phyloP scores from a whole-genome alignment of 2,888 invertebrate species.

The Rhaphigaster nebulosa region DNA sequence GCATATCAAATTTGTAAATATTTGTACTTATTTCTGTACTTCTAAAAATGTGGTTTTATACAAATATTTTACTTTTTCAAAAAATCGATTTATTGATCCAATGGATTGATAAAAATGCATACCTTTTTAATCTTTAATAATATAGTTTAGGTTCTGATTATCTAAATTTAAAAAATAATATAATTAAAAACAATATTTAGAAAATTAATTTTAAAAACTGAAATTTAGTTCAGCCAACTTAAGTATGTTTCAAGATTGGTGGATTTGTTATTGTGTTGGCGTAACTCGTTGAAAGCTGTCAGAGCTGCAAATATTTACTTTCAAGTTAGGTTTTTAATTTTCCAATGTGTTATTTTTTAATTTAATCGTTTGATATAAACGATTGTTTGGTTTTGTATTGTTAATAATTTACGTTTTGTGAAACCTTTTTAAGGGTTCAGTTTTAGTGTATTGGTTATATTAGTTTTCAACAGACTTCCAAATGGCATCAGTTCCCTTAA shows the following conservation, averaged over 20 bases:
- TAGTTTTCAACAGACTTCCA: background rate
- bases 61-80: too few species aligned
- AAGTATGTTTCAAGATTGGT: background rate
- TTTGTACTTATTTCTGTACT: background rate
- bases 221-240: background rate
- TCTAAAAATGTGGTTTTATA: background rate
- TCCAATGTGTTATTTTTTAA: background rate
- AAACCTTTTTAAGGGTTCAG: background rate
- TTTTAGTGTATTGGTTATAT: background rate
- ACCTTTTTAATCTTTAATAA: background rate
- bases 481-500: slow-evolving; percentile 70
- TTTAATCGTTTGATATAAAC: background rate
- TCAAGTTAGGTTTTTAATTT: background rate
- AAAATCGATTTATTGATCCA: background rate
- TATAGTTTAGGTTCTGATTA: background rate
- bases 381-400: background rate
- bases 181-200: background rate
- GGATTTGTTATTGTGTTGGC: background rate
- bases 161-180: background rate
- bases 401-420: background rate
- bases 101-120: background rate
- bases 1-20: too few species aligned
- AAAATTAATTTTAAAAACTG: background rate
- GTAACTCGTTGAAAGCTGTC: background rate
- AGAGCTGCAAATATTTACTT: background rate